These are phyloP conservation scores for Brachyhypopomus occidentalis DNA, from an alignment of 2,113 vertebrate species.

Conservation along the genomic window DNA sequence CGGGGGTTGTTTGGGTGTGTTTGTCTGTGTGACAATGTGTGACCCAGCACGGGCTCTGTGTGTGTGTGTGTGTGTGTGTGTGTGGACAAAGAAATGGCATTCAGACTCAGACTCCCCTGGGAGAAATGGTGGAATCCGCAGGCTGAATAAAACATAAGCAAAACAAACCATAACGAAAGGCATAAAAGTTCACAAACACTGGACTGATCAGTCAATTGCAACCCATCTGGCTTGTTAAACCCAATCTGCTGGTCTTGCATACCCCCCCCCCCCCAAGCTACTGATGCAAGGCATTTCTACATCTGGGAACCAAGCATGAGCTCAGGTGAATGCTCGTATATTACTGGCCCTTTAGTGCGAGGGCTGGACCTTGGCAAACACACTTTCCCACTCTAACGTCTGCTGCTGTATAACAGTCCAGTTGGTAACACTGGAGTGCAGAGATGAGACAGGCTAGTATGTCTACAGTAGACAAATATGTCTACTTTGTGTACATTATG, in stretches of 20 bases:
- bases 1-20: neutral
- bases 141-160: slow-evolving; percentile 81
- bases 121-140: slow-evolving; percentile 70
- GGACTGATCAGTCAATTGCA: slow-evolving; percentile 96
- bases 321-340: slow-evolving; percentile 20
- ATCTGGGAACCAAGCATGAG: slow-evolving; percentile 47
- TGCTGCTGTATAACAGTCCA: neutral
- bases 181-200: slow-evolving; percentile 96
- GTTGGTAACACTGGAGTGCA: no score
- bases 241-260: slow-evolving; percentile 88
- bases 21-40: slow-evolving; percentile 18
- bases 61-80: slow-evolving; percentile 10
- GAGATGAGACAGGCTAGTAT: no score
- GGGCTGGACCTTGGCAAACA: slow-evolving; percentile 8
- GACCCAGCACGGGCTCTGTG: neutral
- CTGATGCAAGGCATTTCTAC: slow-evolving; percentile 39
- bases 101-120: slow-evolving; percentile 51
- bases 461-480: no score
- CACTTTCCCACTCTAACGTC: neutral
- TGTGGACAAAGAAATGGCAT: slow-evolving; percentile 12
- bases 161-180: slow-evolving; percentile 93
- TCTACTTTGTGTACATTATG: no score
- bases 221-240: slow-evolving; percentile 99
- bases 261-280: slow-evolving; percentile 60
- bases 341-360: neutral